Percentiles rank a stretch among this genome's conserved stretches.
These are phyloP conservation scores for Hypomecis punctinalis DNA, from an alignment of 2,888 invertebrate species.

Conservation along the genomic window DNA sequence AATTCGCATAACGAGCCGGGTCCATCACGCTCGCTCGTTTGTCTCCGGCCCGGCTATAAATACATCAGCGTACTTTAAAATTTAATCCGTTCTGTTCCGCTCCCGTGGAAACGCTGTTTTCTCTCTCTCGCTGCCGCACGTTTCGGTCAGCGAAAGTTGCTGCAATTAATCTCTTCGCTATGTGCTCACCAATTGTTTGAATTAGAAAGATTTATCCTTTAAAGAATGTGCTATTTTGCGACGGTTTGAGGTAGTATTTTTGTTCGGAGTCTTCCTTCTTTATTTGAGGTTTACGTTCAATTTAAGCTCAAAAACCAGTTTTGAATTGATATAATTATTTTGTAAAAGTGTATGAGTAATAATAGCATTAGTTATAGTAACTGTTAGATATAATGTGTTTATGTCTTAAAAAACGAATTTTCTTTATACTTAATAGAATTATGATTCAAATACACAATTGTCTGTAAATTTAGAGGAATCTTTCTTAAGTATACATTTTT, in stretches of 20 bases:
- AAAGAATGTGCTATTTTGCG: conserved; percentile 45
- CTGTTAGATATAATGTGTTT: no score
- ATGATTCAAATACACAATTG: no score
- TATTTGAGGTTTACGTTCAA: no score
- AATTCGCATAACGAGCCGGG: conserved; percentile 84
- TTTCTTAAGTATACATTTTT: no score
- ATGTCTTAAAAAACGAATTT: no score
- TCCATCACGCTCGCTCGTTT: conserved; percentile 84
- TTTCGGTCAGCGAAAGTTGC: conserved; percentile 71
- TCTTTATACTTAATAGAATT: no score
- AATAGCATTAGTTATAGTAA: no score
- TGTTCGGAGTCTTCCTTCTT: no score
- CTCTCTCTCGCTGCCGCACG: conserved; percentile 59
- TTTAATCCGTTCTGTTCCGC: conserved; percentile 82
- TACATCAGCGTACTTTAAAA: conserved; percentile 84
- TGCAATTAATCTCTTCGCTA: conserved; percentile 69
- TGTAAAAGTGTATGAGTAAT: no score
- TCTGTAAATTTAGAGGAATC: no score
- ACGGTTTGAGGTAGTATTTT: conserved; percentile 31
- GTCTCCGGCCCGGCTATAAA: conserved; percentile 83
- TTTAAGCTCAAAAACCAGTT: no score
- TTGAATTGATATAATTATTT: no score
- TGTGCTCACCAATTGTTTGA: conserved; percentile 61
- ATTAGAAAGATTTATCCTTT: conserved; percentile 58
- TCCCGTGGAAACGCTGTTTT: conserved; percentile 63